These are phyloP conservation scores for Tor tambroides DNA, from an alignment of 2,113 vertebrate genomes.

Conservation along the genomic window DNA sequence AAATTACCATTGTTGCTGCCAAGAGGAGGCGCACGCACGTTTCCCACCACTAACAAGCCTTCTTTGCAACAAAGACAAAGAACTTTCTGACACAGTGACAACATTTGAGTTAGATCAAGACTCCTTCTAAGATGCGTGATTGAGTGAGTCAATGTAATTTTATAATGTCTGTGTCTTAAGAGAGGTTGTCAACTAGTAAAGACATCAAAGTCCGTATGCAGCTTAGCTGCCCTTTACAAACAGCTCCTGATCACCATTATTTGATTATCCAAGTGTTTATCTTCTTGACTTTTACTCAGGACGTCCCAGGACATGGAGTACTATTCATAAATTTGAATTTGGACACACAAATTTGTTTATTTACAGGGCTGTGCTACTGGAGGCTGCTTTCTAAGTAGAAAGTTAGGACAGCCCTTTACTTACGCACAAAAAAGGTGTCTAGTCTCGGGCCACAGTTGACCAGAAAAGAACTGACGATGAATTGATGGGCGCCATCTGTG, in stretches of 20 bases:
- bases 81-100: slow-evolving; percentile 56
- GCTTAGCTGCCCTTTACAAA: slow-evolving; percentile 44
- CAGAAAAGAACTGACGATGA: slow-evolving; percentile 47
- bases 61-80: slow-evolving; percentile 61
- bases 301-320: slow-evolving; percentile 33
- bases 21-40: slow-evolving; percentile 62
- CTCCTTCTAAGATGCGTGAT: neutral
- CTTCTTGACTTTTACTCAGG: slow-evolving; percentile 27
- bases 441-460: slow-evolving; percentile 33
- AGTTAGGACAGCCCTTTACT: slow-evolving; percentile 39
- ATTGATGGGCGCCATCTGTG: slow-evolving; percentile 40
- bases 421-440: neutral
- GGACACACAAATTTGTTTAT: slow-evolving; percentile 41
- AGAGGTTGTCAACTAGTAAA: slow-evolving; percentile 23
- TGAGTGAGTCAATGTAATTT: neutral
- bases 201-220: slow-evolving; percentile 29
- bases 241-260: slow-evolving; percentile 58
- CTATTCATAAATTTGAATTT: too few relatives aligned
- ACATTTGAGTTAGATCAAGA: slow-evolving; percentile 51
- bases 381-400: slow-evolving; percentile 34
- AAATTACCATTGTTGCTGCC: slow-evolving; percentile 61
- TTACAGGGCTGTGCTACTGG: slow-evolving; percentile 25
- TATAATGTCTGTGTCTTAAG: slow-evolving; percentile 32
- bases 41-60: slow-evolving; percentile 63
- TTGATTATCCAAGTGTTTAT: slow-evolving; percentile 55